Evolutionary conservation across 2,888 invertebrate genomes (phyloP), one percentile per base, ranked within the genome.

Genomic region (Eurytoma adleriae): DNA sequence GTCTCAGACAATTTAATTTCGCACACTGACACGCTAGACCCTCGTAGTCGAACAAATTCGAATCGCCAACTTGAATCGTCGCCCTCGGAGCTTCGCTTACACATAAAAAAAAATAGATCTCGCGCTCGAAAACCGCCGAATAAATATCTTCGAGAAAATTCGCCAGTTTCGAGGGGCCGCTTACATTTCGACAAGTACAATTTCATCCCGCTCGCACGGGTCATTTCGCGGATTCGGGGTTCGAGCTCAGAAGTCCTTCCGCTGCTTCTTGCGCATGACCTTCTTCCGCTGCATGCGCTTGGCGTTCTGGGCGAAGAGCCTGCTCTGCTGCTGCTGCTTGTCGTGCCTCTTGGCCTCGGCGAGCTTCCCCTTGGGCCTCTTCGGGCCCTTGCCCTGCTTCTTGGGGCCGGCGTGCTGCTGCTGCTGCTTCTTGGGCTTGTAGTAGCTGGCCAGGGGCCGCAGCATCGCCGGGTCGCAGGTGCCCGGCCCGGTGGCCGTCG

Each of bases 401-500:
- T 59, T 64, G 0, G 27, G n/a, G 18, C 18, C 24, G 18, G 18
- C n/a, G 7, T 40, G 40, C 52, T 73, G 72, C 54, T 81, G 54
- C 10, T 70, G 77, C 70, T 77, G 64, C 40, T 76, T 79, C 59
- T 82, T 82, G 3, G 82, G 79, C 67, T 80, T 77, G 70, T 84
- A 82, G 68, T 74, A 74, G 48, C 74, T 80, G 18, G 71, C 77
- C 79, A 86, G 82, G 2, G 88, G 86, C 62, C 85, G 85, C 18
- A 85, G 79, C 40, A 82, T 82, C 18, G 84, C 83, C 0, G 86
- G 86, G 75, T 89, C 88, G 78, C 90, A 90, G 71, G 87, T 87
- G 18, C 89, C 89, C 0, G 88, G 84, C 1, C 89, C 89, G 0
- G 84, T 86, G 3, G 86, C 88, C 0, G 90, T 90, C 1, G 88